phyloP scores from a whole-genome alignment of 1,140 invertebrate species.

The Meloidogyne floridensis region DNA sequence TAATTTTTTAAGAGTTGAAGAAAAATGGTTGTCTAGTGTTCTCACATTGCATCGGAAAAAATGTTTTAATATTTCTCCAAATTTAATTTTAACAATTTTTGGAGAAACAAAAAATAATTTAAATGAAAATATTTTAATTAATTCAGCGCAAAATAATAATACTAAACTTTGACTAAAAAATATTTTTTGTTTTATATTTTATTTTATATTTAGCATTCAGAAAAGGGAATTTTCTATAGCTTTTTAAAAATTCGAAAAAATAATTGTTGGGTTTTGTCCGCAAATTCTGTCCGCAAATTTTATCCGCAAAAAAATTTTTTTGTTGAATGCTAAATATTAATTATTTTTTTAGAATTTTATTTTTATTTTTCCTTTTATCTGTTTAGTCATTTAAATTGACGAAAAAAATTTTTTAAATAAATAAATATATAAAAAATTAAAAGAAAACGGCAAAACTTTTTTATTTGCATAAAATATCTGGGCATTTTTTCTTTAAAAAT shows the following conservation, averaged over 20 bases:
- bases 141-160: not conserved
- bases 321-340: too few relatives aligned
- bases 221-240: too few relatives aligned
- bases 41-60: constrained; percentile 62
- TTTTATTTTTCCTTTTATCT: not conserved
- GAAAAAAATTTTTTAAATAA: not conserved
- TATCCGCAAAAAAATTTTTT: too few relatives aligned
- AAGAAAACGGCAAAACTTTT: too few relatives aligned
- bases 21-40: not conserved
- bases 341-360: not conserved
- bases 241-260: too few relatives aligned
- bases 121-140: not conserved
- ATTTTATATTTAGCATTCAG: not conserved
- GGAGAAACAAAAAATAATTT: not conserved
- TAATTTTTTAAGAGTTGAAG: not conserved
- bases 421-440: too few relatives aligned
- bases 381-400: constrained; percentile 8
- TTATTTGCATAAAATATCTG: not conserved
- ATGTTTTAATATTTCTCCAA: not conserved
- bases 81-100: not conserved
- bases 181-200: not conserved
- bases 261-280: too few relatives aligned
- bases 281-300: too few relatives aligned
- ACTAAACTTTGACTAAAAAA: not conserved
- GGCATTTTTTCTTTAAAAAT: too few relatives aligned